Conservation (phyloP, 2,113 vertebrate species). For the Cephalopterus ornatus region DNA sequence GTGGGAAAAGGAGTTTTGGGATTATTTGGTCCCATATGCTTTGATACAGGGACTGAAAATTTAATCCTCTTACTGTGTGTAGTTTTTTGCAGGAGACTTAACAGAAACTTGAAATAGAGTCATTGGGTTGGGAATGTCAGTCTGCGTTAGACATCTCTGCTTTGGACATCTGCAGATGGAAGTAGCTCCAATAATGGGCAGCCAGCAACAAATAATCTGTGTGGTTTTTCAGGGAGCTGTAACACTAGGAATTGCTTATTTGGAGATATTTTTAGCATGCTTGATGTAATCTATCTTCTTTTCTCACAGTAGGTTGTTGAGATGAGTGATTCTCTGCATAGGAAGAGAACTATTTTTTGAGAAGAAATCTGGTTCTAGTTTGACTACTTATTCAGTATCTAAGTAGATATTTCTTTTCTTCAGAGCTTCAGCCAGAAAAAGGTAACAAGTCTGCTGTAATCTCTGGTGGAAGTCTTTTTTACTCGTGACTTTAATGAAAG, state of each 20-base stretch:
- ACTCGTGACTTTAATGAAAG: neutral
- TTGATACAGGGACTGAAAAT: neutral
- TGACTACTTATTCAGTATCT: neutral
- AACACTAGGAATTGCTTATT: neutral
- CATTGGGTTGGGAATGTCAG: neutral
- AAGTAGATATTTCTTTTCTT: neutral
- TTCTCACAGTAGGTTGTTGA: neutral
- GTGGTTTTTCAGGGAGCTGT: neutral
- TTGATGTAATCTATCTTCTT: neutral
- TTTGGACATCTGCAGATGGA: neutral
- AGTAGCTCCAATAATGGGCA: neutral
- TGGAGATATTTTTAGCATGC: constrained; percentile 22
- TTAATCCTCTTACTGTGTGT: neutral
- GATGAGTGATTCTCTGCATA: neutral
- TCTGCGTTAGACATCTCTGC: neutral
- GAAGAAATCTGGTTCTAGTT: neutral
- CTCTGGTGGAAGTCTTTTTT: neutral
- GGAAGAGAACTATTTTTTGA: neutral
- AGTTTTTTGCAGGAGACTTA: neutral
- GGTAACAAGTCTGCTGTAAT: neutral
- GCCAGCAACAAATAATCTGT: neutral
- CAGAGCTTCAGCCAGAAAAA: neutral
- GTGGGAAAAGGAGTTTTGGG: neutral
- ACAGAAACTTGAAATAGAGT: neutral
- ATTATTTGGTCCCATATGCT: neutral